Percentiles rank a stretch among this genome's conserved stretches.
Conservation (phyloP, 2,797 vertebrate genomes). For the Crax fasciolata region DNA sequence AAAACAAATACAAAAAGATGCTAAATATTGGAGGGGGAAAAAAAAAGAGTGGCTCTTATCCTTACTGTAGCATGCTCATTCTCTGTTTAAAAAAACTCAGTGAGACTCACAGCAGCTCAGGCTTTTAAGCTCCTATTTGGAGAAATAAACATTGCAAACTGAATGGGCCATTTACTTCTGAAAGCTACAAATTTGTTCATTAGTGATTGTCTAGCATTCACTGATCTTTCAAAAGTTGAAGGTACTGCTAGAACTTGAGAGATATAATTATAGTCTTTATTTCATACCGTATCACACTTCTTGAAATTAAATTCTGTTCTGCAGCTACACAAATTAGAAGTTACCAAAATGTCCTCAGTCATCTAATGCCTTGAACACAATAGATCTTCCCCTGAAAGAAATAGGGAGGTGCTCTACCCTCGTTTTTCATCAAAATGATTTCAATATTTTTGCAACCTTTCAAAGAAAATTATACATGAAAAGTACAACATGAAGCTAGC, state of each 20-base stretch:
- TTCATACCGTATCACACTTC: background rate
- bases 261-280: background rate
- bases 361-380: background rate
- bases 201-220: background rate
- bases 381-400: background rate
- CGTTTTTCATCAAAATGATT: background rate
- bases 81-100: background rate
- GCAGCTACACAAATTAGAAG: background rate
- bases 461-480: background rate
- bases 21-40: background rate
- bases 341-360: background rate
- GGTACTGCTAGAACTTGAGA: background rate
- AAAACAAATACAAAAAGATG: background rate
- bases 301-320: background rate
- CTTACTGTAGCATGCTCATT: background rate
- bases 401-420: background rate
- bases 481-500: background rate
- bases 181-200: background rate
- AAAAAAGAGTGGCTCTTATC: background rate
- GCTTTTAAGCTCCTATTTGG: background rate
- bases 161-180: background rate
- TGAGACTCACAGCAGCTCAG: background rate
- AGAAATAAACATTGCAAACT: background rate
- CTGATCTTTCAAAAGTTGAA: background rate
- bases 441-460: background rate